Evolutionary conservation across 2,888 invertebrate species (phyloP), one percentile per base, ranked within the genome.

Genomic region (Pimpla rufipes): DNA sequence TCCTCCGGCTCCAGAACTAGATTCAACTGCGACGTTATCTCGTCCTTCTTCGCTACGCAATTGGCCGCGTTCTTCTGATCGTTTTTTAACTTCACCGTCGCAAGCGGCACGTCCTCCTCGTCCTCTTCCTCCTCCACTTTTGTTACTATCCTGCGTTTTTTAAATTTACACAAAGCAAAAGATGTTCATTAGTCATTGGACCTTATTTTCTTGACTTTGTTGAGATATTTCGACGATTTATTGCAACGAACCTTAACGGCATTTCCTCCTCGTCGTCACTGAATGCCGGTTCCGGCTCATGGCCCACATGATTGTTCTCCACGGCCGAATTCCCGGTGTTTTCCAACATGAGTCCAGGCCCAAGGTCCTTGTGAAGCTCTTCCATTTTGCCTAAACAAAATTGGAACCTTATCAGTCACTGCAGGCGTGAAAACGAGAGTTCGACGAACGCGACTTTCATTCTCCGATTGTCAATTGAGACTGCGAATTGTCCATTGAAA

Each of bases 231-330:
- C 7, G 3, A 18, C 37, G 6, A 37, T 16, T 57, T 29, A 21
- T 73, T 59, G 29, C 13, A 52, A 84, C 81, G 13, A 86, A 92
- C 93, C 91, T 91, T 21, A 90, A 83, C n/a, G 93, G 91, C 71
- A 93, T 90, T 42, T 96, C 96, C 80, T 97, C 97, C 89, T 98
- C 98, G 88, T 97, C 97, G 90, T 98, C 98, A 88, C 97, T 98
- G 92, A 98, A 98, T 40, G 96, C 96, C 11, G 97, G 96, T 89
- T 97, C 97, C 66, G 94, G 94, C 40, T 95, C 95, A 64, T 94
- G 94, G 52, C 89, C 91, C 83, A 94, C 92, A 75, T 95, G 94
- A 88, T 93, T 92, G 86, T 95, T 94, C 87, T 95, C 94, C 64
- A 90, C 87, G 18, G 87, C 84, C 68, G 87, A 81, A 79, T 86